These are phyloP conservation scores for Burhinus oedicnemus DNA, from an alignment of 2,113 vertebrate genomes.

Conservation along the genomic window DNA sequence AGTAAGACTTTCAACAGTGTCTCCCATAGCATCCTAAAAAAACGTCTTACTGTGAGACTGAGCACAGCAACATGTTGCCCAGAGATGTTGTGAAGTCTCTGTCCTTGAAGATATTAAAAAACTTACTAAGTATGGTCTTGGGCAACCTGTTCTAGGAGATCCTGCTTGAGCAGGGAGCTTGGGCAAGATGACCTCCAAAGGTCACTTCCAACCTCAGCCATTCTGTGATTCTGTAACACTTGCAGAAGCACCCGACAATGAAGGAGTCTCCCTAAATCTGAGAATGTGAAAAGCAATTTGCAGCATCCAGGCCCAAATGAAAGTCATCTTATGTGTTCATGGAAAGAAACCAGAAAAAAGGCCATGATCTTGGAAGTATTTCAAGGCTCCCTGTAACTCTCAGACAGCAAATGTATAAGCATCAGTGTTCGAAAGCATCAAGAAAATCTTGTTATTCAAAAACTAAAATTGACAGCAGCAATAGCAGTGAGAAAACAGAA, in stretches of 20 bases:
- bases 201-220: neutral
- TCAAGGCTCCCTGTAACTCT: neutral
- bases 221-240: neutral
- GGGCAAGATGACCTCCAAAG: neutral
- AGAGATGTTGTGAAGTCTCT: neutral
- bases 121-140: neutral
- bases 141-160: neutral
- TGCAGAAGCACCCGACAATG: neutral
- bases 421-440: neutral
- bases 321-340: neutral
- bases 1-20: neutral
- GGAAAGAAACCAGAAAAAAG: neutral
- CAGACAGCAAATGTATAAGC: neutral
- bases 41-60: fast-evolving
- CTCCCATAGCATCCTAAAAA: neutral
- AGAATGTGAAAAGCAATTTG: neutral
- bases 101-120: neutral
- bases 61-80: neutral
- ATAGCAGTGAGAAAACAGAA: neutral
- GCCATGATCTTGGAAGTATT: neutral
- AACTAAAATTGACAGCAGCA: neutral
- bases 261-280: neutral
- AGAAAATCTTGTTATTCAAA: neutral
- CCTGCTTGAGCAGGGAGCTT: neutral
- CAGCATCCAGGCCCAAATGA: neutral